Conservation (phyloP, 2,797 vertebrate species). For the Spheniscus humboldti region DNA sequence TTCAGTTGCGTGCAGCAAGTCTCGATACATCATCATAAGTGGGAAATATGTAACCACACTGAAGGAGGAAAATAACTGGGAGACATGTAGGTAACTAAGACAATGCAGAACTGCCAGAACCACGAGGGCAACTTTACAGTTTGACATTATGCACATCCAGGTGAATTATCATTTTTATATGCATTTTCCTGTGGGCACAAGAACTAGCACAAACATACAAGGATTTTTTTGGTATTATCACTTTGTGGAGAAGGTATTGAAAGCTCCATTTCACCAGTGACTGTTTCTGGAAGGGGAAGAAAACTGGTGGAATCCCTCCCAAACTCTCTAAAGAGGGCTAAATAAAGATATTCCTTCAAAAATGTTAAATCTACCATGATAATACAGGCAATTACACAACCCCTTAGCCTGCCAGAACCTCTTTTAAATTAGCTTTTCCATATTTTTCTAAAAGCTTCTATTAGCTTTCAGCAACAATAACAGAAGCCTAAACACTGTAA, state of each 20-base stretch:
- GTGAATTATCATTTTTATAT: neutral
- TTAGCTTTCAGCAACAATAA: neutral
- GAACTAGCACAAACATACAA: neutral
- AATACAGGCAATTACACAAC: neutral
- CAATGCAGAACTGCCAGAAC: neutral
- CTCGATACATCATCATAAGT: neutral
- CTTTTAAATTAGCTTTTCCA: neutral
- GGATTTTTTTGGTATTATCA: neutral
- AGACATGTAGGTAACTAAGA: neutral
- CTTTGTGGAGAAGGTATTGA: neutral
- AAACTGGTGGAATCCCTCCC: neutral
- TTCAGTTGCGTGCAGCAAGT: neutral
- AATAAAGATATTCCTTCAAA: neutral
- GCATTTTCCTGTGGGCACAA: neutral
- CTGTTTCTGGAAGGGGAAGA: neutral
- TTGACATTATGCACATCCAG: neutral
- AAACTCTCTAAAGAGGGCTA: neutral
- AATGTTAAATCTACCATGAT: neutral
- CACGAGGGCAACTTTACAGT: fast-evolving
- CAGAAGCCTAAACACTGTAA: neutral
- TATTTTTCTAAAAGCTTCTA: neutral
- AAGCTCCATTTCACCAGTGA: neutral
- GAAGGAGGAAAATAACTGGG: neutral
- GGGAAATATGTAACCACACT: neutral
- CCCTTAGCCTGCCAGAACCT: neutral